These are phyloP conservation scores for Cylloceria caligata DNA, from an alignment of 2,888 invertebrate genomes.

Conservation along the genomic window DNA sequence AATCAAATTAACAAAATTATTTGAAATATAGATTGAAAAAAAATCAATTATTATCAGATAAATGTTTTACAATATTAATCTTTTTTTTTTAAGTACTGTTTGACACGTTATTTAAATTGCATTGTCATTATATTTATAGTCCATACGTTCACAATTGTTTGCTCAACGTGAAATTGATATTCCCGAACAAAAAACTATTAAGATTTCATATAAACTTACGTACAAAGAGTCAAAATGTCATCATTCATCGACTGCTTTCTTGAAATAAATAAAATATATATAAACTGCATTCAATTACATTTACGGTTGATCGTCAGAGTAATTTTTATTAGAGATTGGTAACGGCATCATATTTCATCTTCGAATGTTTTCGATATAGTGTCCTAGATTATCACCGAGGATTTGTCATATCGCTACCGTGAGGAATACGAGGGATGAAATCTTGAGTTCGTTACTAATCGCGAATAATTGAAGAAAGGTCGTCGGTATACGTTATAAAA, in stretches of 20 bases:
- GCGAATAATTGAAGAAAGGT: conserved; percentile 43
- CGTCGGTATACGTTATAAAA: conserved; percentile 17
- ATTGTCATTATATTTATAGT: neutral
- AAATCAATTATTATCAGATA: no score
- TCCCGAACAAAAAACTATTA: neutral
- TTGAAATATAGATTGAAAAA: no score
- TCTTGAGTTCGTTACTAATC: conserved; percentile 34
- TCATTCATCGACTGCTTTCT: neutral
- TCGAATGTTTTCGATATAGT: neutral
- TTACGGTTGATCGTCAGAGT: neutral
- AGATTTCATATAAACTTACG: neutral
- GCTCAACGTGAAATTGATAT: neutral
- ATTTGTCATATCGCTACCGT: neutral
- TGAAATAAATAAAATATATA: neutral
- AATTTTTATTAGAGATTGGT: neutral
- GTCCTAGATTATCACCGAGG: neutral
- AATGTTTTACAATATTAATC: neutral
- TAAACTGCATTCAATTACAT: neutral
- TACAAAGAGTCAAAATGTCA: neutral
- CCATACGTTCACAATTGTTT: neutral
- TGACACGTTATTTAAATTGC: neutral
- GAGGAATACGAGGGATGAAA: conserved; percentile 10
- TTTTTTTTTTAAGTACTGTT: neutral
- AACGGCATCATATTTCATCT: neutral
- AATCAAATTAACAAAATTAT: no score